These are phyloP conservation scores for Drosophila incognita DNA, from an alignment of 2,888 invertebrate genomes.

Conservation along the genomic window DNA sequence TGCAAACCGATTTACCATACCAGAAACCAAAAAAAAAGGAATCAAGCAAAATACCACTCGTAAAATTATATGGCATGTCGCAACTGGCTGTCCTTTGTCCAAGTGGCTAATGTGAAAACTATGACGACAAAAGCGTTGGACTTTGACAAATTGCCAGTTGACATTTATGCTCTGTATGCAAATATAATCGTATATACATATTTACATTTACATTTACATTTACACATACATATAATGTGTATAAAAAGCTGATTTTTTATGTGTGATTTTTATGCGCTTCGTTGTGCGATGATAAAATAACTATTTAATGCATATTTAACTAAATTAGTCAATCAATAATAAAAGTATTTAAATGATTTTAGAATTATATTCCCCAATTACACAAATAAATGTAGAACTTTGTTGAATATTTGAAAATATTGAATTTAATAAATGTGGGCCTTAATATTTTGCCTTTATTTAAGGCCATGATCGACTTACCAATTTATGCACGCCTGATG, in stretches of 20 bases:
- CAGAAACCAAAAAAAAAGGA: background rate
- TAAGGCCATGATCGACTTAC: slow-evolving; percentile 9
- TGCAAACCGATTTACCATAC: slow-evolving; percentile 9
- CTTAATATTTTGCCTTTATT: background rate
- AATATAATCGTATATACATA: slow-evolving; percentile 11
- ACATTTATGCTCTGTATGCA: slow-evolving; percentile 44
- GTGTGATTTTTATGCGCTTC: slow-evolving; percentile 12
- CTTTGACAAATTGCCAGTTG: slow-evolving; percentile 56
- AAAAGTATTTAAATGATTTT: background rate
- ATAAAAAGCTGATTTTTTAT: slow-evolving; percentile 28
- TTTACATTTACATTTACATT: background rate
- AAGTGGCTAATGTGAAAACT: slow-evolving; percentile 53
- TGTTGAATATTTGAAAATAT: background rate
- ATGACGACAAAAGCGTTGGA: slow-evolving; percentile 40
- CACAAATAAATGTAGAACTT: background rate
- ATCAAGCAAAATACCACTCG: slow-evolving; percentile 8
- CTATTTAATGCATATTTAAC: slow-evolving; percentile 31
- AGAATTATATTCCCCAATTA: no score
- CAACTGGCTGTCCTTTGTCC: slow-evolving; percentile 26
- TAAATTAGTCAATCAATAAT: background rate
- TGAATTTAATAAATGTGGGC: background rate
- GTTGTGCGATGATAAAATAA: slow-evolving; percentile 10
- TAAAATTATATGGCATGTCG: slow-evolving; percentile 38
- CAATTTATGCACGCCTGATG: slow-evolving; percentile 15
- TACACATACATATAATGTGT: background rate